Evolutionary conservation across 2,113 vertebrate species (phyloP), one percentile per base, ranked within the genome.

Genomic region (Gallinago undulata): DNA sequence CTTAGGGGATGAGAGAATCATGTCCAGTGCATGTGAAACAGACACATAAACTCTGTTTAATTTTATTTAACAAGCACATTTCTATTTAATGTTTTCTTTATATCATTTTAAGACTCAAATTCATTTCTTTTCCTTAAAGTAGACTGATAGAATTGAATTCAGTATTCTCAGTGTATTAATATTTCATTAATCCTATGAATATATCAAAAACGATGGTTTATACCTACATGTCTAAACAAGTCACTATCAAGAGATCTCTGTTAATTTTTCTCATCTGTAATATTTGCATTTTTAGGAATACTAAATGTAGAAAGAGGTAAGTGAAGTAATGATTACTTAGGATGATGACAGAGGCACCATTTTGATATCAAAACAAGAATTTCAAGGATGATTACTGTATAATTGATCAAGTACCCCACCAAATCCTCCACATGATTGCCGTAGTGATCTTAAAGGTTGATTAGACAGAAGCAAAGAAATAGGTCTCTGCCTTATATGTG

Each of bases 101-200:
- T 89, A 96, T 93, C 19, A 94, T 96, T 96, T 97, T 80, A 96
- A 95, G 92, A 97, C 80, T 95, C 93, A 96, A 96, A 96, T 97
- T 97, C 59, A 91, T 93, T 97, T 96, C 43, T 89, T 94, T 92
- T 95, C 93, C 95, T 97, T 95, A 91, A 81, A 97, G 94, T 76
- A 94, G 89, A 93, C 75, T 76, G 92, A 94, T 70, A 94, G 93
- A 95, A 96, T 90, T 90, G 88, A 97, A 96, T 95, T 92, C 84
- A 86, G 33, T 19, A 66, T 96, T 91, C 80, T 93, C 62, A 57
- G 24, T 60, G 59, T 90, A 95, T 93, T 90, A 93, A 93, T 90
- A 91, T 94, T 95, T 93, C 87, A 90, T 90, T 94, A 93, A 82
- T 87, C 63, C 31, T 69, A 30, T 57, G 23, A 43, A n/a, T 72